Evolutionary conservation across 2,888 invertebrate species (phyloP).

Genomic region (Agrotis exclamationis): DNA sequence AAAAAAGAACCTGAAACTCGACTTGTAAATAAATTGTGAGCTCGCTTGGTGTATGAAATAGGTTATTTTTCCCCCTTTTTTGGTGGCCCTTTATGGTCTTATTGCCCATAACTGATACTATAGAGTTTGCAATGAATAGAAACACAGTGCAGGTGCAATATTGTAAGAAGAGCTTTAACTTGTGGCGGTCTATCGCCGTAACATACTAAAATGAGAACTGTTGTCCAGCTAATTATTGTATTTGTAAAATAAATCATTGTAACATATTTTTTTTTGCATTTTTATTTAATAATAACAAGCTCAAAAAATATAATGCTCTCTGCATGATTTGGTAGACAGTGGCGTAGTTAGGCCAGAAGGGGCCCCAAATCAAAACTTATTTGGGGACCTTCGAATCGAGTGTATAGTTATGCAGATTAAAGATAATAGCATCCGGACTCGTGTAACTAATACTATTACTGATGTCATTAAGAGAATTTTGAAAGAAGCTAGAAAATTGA

Average conservation of each 20-base stretch:
- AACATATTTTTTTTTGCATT: slow-evolving; percentile 64
- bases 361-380: too few species aligned
- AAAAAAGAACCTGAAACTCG: slow-evolving; percentile 27
- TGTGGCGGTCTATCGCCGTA: slow-evolving; percentile 70
- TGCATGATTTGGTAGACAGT: too few species aligned
- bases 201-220: slow-evolving; percentile 78
- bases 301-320: too few species aligned
- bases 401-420: too few species aligned
- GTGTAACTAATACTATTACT: too few species aligned
- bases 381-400: too few species aligned
- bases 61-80: slow-evolving; percentile 4
- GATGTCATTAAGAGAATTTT: too few species aligned
- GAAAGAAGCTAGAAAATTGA: too few species aligned
- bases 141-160: slow-evolving; percentile 71
- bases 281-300: slow-evolving; percentile 32
- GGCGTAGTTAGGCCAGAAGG: too few species aligned
- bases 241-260: slow-evolving; percentile 82
- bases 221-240: slow-evolving; percentile 81
- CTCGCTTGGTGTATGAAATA: slow-evolving; percentile 45
- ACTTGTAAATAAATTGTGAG: slow-evolving; percentile 50
- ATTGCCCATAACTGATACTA: slow-evolving; percentile 17
- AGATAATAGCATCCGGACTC: too few species aligned
- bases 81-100: slow-evolving; percentile 22
- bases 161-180: slow-evolving; percentile 80
- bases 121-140: slow-evolving; percentile 40